Evolutionary conservation across 2,113 vertebrate species (phyloP).

Genomic region (Heterocephalus glaber): DNA sequence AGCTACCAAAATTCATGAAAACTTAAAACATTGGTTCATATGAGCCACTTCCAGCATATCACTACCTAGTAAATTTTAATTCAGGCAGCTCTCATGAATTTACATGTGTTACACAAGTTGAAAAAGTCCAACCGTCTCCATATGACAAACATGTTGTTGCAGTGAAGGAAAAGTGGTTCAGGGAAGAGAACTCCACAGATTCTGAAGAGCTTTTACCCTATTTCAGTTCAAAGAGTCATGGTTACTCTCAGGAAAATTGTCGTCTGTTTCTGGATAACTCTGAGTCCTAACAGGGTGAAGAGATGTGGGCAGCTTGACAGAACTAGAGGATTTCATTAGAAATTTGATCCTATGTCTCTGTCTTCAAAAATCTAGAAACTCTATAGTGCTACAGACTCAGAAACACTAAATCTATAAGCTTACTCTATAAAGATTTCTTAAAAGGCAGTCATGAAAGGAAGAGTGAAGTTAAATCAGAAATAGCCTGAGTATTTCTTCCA

Average conservation of each 20-base stretch:
- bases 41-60: neutral
- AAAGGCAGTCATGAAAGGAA: neutral
- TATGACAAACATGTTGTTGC: neutral
- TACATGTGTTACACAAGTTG: neutral
- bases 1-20: conserved; percentile 13
- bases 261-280: neutral
- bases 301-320: neutral
- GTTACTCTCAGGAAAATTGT: neutral
- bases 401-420: neutral
- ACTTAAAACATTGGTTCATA: neutral
- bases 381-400: neutral
- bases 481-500: neutral
- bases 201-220: conserved; percentile 7
- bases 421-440: neutral
- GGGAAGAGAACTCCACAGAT: neutral
- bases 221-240: neutral
- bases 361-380: conserved; percentile 1
- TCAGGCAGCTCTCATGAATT: neutral
- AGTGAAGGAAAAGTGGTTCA: neutral
- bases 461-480: conserved; percentile 37
- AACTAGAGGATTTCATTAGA: neutral
- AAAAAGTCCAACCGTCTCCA: neutral
- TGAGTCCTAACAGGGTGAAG: neutral
- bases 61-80: neutral
- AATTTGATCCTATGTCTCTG: neutral